Evolutionary conservation across 2,797 vertebrate genomes (phyloP).

Genomic region (Anniella stebbinsi): DNA sequence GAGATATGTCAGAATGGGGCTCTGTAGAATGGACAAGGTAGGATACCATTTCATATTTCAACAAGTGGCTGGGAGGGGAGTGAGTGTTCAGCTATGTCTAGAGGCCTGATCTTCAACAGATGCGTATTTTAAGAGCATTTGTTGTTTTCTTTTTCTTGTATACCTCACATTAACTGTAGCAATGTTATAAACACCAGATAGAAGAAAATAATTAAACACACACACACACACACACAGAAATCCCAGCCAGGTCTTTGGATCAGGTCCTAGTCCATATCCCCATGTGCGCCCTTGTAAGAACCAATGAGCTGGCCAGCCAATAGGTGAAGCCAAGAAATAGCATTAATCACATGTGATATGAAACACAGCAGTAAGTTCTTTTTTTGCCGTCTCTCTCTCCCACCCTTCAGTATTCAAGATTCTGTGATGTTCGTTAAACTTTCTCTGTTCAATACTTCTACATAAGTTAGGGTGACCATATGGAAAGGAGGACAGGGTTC

Average conservation of each 20-base stretch:
- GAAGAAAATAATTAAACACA: no score
- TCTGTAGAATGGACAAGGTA: background rate
- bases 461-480: conserved; percentile 45
- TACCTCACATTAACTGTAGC: background rate
- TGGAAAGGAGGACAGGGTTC: no score
- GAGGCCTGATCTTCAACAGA: background rate
- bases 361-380: background rate
- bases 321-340: background rate
- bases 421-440: background rate
- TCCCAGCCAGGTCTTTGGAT: background rate
- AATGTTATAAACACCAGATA: background rate
- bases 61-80: background rate
- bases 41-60: background rate
- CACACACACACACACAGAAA: background rate
- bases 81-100: background rate
- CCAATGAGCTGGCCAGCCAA: background rate
- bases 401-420: background rate
- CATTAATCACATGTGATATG: background rate
- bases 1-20: no score
- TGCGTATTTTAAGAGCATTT: background rate
- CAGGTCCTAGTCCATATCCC: background rate
- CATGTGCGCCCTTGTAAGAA: background rate
- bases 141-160: background rate
- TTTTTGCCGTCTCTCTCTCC: background rate
- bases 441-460: conserved; percentile 32